These are phyloP conservation scores for Kryptopterus vitreolus DNA, from an alignment of 2,797 vertebrate species.

Conservation along the genomic window DNA sequence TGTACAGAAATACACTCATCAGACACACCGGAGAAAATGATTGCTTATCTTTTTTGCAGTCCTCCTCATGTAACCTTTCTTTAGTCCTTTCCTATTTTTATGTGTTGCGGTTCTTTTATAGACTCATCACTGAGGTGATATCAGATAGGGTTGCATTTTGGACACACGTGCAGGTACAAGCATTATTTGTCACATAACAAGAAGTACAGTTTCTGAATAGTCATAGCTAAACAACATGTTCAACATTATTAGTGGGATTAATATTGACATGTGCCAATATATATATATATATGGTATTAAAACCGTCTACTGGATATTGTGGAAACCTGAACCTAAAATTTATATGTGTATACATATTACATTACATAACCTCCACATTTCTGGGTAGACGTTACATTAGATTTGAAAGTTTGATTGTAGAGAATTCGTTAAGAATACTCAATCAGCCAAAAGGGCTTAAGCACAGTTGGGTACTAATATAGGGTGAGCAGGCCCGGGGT, in stretches of 20 bases:
- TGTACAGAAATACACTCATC: slow-evolving; percentile 15
- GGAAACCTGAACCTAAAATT: no score
- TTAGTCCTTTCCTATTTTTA: slow-evolving; percentile 14
- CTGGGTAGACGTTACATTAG: no score
- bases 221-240: neutral
- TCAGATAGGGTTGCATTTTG: neutral
- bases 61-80: neutral
- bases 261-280: neutral
- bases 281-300: no score
- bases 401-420: no score
- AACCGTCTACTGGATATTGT: no score
- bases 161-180: neutral
- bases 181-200: neutral
- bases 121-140: neutral
- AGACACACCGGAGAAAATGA: slow-evolving; percentile 5
- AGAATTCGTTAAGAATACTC: no score
- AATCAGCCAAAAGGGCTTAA: no score
- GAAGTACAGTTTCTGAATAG: neutral
- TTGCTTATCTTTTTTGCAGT: neutral
- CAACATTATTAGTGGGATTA: neutral
- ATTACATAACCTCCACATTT: no score
- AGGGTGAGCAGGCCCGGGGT: no score
- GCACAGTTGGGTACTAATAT: no score
- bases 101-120: neutral
- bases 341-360: no score